These are phyloP conservation scores for Pedetes capensis DNA, from an alignment of 2,113 vertebrate genomes.

Conservation along the genomic window DNA sequence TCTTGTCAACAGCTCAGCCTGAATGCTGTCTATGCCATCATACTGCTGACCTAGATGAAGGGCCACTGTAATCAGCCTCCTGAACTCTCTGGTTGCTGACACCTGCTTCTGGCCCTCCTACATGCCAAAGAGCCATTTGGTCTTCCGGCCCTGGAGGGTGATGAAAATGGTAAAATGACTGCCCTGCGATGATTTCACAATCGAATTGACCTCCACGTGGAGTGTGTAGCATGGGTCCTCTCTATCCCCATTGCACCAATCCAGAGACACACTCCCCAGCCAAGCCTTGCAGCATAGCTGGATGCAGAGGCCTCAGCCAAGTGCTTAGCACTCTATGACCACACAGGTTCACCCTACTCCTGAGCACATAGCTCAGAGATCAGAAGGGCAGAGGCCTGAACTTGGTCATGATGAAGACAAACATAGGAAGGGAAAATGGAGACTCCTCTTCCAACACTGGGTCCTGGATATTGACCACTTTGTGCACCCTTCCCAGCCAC, in stretches of 20 bases:
- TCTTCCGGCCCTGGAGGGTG: constrained; percentile 95
- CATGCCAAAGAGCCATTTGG: constrained; percentile 95
- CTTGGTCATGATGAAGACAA: constrained; percentile 95
- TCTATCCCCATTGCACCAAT: constrained; percentile 87
- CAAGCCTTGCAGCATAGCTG: constrained; percentile 84
- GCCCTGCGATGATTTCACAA: constrained; percentile 85
- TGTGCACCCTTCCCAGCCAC: constrained; percentile 94
- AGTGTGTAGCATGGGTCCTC: constrained; percentile 93
- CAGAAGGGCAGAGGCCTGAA: constrained; percentile 86
- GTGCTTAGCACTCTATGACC: constrained; percentile 81
- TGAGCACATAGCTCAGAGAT: constrained; percentile 93
- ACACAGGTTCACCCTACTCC: constrained; percentile 87
- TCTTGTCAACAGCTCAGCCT: constrained; percentile 92
- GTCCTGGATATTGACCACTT: constrained; percentile 81
- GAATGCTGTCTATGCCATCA: constrained; percentile 91
- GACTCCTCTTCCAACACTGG: constrained; percentile 76
- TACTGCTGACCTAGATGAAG: constrained; percentile 96
- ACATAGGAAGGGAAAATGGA: constrained; percentile 91
- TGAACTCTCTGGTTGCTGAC: constrained; percentile 89
- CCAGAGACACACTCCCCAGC: constrained; percentile 85
- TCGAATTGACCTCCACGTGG: constrained; percentile 89
- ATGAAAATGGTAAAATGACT: constrained; percentile 97
- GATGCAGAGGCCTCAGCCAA: constrained; percentile 89
- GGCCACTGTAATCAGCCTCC: constrained; percentile 89
- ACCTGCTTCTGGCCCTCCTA: constrained; percentile 92